Percentiles rank a stretch among this genome's conserved stretches.
Evolutionary conservation across 2,797 vertebrate genomes (phyloP).

Genomic region (Arrhamphus sclerolepis): DNA sequence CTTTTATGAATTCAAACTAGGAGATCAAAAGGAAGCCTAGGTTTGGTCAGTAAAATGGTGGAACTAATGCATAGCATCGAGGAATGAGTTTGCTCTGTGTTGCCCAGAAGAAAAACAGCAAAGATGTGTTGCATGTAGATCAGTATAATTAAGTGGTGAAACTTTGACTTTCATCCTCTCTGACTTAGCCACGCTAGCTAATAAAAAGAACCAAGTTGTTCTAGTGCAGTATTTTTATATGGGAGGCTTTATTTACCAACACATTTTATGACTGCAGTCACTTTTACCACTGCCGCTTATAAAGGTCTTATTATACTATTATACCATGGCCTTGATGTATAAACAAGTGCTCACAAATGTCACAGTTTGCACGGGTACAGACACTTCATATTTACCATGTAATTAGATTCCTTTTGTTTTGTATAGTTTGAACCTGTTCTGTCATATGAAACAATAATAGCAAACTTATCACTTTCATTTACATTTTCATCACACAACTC

Average conservation of each 20-base stretch:
- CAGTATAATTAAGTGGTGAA: slow-evolving; percentile 1
- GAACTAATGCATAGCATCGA: background rate
- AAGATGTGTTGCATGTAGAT: background rate
- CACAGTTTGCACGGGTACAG: slow-evolving; percentile 20
- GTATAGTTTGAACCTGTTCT: slow-evolving; percentile 49
- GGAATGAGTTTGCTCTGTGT: background rate
- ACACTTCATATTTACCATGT: slow-evolving; percentile 60
- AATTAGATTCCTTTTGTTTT: slow-evolving; percentile 45
- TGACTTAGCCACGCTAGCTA: background rate
- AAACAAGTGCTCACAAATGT: slow-evolving; percentile 45
- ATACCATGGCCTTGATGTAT: slow-evolving; percentile 24
- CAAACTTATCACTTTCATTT: slow-evolving; percentile 54
- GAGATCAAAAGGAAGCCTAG: slow-evolving; percentile 35
- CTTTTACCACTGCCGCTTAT: slow-evolving; percentile 28
- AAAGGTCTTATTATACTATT: slow-evolving; percentile 43
- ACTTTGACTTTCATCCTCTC: background rate
- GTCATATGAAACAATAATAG: slow-evolving; percentile 62
- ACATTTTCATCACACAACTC: slow-evolving; percentile 65
- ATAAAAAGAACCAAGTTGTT: slow-evolving; percentile 18
- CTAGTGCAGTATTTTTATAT: slow-evolving; percentile 7
- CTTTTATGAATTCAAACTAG: slow-evolving; percentile 82
- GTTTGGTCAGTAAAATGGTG: slow-evolving; percentile 3
- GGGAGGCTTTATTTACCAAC: slow-evolving; percentile 13
- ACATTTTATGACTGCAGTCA: slow-evolving; percentile 28
- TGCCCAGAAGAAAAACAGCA: background rate